Conservation (phyloP, 2,113 vertebrate species). For the Hippocampus abdominalis region DNA sequence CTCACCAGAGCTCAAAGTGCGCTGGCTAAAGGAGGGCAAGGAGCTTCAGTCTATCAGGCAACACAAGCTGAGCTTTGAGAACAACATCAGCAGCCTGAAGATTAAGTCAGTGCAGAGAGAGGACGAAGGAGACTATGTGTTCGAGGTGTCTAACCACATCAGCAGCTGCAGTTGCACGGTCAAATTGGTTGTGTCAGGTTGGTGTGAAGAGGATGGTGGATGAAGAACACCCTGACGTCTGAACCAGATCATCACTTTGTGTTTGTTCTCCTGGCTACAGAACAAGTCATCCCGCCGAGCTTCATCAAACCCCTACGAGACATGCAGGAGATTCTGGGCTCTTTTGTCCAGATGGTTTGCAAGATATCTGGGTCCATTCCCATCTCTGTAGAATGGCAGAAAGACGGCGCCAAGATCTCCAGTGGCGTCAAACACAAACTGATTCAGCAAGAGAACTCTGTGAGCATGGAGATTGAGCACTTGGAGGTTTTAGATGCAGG, state of each 20-base stretch:
- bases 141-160: constrained; percentile 92
- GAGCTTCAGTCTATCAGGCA: constrained; percentile 90
- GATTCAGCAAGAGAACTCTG: constrained; percentile 83
- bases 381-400: constrained; percentile 89
- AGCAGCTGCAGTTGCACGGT: constrained; percentile 87
- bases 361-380: constrained; percentile 94
- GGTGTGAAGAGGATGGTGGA: constrained; percentile 60
- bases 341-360: constrained; percentile 86
- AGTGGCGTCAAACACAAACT: constrained; percentile 88
- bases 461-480: constrained; percentile 83
- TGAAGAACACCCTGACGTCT: not conserved
- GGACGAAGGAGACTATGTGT: constrained; percentile 87
- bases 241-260: not conserved
- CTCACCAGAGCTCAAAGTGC: constrained; percentile 90
- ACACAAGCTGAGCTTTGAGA: constrained; percentile 87
- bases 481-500: constrained; percentile 85
- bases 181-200: constrained; percentile 86
- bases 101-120: constrained; percentile 85
- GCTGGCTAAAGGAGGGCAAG: constrained; percentile 89
- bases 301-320: constrained; percentile 90
- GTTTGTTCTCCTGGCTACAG: constrained; percentile 75
- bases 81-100: constrained; percentile 87
- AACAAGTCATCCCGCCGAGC: constrained; percentile 88
- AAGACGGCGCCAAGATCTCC: constrained; percentile 84
- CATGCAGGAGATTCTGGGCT: constrained; percentile 84